These are phyloP conservation scores for Drosophila tsacasi DNA, from an alignment of 1,140 invertebrate species.

Conservation along the genomic window DNA sequence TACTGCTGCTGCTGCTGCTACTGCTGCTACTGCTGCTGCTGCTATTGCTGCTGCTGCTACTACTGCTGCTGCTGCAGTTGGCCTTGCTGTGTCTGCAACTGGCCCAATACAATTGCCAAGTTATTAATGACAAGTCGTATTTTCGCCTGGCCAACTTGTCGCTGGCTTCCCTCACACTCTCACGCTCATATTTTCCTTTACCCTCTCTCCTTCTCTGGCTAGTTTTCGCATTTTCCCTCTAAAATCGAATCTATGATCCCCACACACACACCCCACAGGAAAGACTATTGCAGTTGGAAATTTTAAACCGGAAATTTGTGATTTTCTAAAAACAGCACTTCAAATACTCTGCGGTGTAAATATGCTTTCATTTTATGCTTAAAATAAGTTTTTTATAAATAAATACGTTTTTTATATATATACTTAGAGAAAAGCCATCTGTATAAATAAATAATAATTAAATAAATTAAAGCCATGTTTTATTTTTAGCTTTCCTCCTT, in stretches of 20 bases:
- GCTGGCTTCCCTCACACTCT: constrained; percentile 4
- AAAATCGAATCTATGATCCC: constrained; percentile 60
- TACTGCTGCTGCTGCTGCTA: constrained; percentile 36
- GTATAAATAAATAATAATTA: too few relatives aligned
- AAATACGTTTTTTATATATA: too few relatives aligned
- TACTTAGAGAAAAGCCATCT: too few relatives aligned
- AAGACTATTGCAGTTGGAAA: constrained; percentile 20
- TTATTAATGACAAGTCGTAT: constrained; percentile 78
- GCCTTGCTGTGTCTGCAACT: constrained; percentile 37
- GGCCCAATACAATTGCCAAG: constrained; percentile 66
- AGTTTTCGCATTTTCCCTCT: constrained; percentile 34
- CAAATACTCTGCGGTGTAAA: neutral
- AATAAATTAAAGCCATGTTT: too few relatives aligned
- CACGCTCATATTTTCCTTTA: neutral
- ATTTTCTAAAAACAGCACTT: neutral
- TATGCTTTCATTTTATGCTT: neutral
- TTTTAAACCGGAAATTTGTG: constrained; percentile 2
- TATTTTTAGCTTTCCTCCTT: too few relatives aligned
- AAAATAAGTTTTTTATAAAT: too few relatives aligned
- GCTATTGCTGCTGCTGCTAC: too few relatives aligned
- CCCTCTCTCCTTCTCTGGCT: constrained; percentile 4
- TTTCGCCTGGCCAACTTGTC: constrained; percentile 53
- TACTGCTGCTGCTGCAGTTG: constrained; percentile 25
- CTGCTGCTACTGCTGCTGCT: constrained; percentile 11
- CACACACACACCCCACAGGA: constrained; percentile 12